Conservation (phyloP, 2,888 invertebrate species). For the Melipona beecheii region DNA sequence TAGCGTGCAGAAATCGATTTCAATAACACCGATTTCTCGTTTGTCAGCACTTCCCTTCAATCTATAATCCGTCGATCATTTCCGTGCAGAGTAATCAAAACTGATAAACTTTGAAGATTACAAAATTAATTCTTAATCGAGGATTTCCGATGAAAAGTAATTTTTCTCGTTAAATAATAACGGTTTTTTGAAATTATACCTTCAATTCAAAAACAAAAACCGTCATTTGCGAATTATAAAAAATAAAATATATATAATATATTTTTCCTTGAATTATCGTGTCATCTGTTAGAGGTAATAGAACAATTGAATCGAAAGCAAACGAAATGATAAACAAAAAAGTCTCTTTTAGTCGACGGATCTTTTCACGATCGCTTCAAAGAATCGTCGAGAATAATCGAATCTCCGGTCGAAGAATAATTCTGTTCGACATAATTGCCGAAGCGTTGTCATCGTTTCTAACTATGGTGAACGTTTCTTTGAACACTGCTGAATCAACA, state of each 20-base stretch:
- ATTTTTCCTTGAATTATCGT: too few relatives aligned
- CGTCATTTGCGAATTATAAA: too few relatives aligned
- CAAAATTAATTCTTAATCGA: background rate
- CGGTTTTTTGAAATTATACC: too few relatives aligned
- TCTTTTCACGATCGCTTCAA: background rate
- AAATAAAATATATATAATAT: too few relatives aligned
- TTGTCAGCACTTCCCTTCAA: background rate
- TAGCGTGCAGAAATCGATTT: background rate
- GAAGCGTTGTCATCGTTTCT: constrained; percentile 35
- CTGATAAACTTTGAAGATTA: background rate
- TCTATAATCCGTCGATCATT: background rate
- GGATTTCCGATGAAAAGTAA: background rate
- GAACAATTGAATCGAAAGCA: too few relatives aligned
- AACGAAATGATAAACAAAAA: too few relatives aligned
- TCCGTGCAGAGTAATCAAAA: background rate
- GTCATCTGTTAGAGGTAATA: too few relatives aligned
- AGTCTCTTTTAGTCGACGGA: too few relatives aligned
- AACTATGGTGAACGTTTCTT: constrained; percentile 18
- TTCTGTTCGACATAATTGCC: constrained; percentile 1
- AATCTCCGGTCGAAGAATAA: background rate
- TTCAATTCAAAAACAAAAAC: too few relatives aligned
- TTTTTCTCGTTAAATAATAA: too few relatives aligned
- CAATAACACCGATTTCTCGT: background rate
- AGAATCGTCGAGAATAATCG: constrained; percentile 11
- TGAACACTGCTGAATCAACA: constrained; percentile 40